A percentile compares a stretch with the other conserved stretches of the same genome.
phyloP scores from a whole-genome alignment of 2,113 vertebrate genomes.

The Pogonocichla stellata region DNA sequence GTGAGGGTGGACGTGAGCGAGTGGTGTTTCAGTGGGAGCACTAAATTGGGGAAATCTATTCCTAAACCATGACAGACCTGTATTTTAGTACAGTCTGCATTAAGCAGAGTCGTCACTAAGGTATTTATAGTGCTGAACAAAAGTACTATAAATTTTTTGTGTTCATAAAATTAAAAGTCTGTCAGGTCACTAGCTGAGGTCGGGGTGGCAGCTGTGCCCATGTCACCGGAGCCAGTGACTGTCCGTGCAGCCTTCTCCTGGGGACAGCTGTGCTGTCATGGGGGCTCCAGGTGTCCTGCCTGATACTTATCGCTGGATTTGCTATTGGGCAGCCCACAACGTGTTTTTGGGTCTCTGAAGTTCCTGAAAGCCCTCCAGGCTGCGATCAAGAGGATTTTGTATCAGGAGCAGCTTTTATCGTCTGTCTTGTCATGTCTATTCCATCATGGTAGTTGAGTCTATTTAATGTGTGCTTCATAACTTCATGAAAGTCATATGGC shows the following conservation, averaged over 20 bases:
- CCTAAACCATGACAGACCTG: not conserved
- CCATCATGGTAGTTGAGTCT: fast-evolving
- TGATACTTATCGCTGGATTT: not conserved
- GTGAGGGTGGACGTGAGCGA: fast-evolving
- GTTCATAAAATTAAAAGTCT: not conserved
- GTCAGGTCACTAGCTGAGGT: not conserved
- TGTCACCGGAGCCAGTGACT: fast-evolving
- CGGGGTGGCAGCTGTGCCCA: not conserved
- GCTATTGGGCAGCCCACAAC: fast-evolving
- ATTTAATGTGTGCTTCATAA: not conserved
- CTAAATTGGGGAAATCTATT: not conserved
- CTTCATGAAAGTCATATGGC: not conserved
- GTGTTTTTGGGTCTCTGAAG: not conserved
- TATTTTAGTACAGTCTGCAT: fast-evolving
- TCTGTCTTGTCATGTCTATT: not conserved
- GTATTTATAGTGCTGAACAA: not conserved
- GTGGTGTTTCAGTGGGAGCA: not conserved
- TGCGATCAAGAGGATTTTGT: not conserved
- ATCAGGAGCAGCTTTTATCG: not conserved
- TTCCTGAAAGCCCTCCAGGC: not conserved
- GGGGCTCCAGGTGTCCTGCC: not conserved
- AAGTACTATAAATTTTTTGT: not conserved
- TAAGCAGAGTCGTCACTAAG: not conserved
- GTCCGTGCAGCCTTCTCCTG: not conserved
- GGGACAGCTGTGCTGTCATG: too few relatives aligned